A percentile compares a stretch with the other conserved stretches of the same genome.
phyloP scores from a whole-genome alignment of 1,140 invertebrate species.

The Wiebesia pumilae region DNA sequence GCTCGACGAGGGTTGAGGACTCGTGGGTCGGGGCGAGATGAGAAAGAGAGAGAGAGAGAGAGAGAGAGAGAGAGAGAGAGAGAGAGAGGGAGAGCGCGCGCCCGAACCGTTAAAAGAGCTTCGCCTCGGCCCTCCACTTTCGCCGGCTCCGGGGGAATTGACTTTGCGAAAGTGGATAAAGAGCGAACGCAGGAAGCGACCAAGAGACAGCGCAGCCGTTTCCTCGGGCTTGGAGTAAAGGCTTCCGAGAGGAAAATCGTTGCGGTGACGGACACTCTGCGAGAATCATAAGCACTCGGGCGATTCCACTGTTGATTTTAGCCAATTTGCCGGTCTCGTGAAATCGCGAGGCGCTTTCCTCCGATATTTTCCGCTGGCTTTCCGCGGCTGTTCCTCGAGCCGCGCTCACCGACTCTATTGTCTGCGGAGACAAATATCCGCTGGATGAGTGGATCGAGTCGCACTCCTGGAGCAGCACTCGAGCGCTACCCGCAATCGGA shows the following conservation, averaged over 20 bases:
- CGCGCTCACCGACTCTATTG: background rate
- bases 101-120: background rate
- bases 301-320: background rate
- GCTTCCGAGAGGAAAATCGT: too few species aligned
- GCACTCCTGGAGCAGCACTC: too few species aligned
- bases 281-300: background rate
- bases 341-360: background rate
- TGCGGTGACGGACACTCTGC: background rate
- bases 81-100: background rate
- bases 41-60: background rate
- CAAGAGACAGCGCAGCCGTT: background rate
- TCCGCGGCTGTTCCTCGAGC: background rate
- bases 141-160: background rate
- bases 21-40: too few species aligned
- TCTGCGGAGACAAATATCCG: background rate
- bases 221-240: background rate
- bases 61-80: background rate
- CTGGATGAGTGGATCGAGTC: background rate
- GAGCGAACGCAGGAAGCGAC: background rate
- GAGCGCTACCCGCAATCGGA: background rate
- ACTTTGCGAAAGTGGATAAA: slow-evolving; percentile 35
- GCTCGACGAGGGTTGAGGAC: too few species aligned
- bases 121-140: background rate
- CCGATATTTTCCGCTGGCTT: background rate
- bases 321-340: background rate